Evolutionary conservation across 2,888 invertebrate species (phyloP), one percentile per base, ranked within the genome.

Genomic region (Rotaria sp.): DNA sequence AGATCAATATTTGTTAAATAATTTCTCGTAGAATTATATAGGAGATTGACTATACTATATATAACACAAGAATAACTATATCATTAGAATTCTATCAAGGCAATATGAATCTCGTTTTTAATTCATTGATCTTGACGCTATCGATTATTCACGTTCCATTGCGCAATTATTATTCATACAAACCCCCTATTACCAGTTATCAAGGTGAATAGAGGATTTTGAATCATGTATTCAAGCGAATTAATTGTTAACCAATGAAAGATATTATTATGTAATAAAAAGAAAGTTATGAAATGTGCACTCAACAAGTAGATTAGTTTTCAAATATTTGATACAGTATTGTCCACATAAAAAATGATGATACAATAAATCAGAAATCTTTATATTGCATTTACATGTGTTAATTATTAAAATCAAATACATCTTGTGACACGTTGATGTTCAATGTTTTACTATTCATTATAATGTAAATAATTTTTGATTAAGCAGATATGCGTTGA

Each of bases 1-100:
- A 67, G 21, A 67, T 67, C 67, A 67, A 67, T 67, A 67, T 67
- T 67, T 35, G 67, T 35, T 67, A 67, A 67, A 67, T 35, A 67
- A 18, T 67, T 67, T 67, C 35, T 67, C 35, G 35, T 67, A 35
- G 2, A 67, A 67, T 38, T 67, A 35, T 38, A 35, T 35, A 67
- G 35, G 7, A 67, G 67, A 67, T 67, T 38, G 30, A 67, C 35
- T 67, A 21, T 21, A 67, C 4, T 35, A 35, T 67, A 35, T 67
- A 21, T 38, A 67, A 67, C 30, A 38, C 38, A 67, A 1, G 35
- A n/a, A 30, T 67, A 35, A 67, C 67, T 11, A 35, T 30, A 67
- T 35, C 35, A 67, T 35, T 67, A 67, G 8, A 38, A 18, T 67
- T 21, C 15, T 67, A 67, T 67, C 67, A 38, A 67, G 67, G 67